Base-by-base conservation (phyloP, 2,113 vertebrate species). In the Lathamus discolor region DNA sequence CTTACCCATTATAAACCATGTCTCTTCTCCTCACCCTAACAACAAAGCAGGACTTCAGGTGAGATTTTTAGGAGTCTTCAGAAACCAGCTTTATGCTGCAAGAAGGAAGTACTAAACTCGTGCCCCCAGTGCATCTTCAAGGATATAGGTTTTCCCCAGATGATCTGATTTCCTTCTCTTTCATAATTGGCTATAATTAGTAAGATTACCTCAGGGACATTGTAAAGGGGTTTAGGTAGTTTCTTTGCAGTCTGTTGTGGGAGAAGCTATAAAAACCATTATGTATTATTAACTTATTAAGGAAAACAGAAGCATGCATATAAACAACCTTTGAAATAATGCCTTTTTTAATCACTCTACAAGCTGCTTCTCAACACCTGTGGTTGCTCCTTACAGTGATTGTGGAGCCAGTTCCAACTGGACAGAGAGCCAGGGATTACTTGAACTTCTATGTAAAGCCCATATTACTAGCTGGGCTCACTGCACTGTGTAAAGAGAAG, bases 401-500 rank as follows among this genome's bases (percentile, higher is more conserved):
- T 52, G 83, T 98, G 67, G 99, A 99, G 95, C 98, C 98, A 5
- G 88, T 99, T 96, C 98, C 98, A 17, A 46, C 86, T 85, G 98
- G 96, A 88, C 97, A 98, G 51, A 97, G 97, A 94, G 98, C 98
- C 20, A 97, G 97, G 74, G 98, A 99, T 95, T 99, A 99, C 97
- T 87, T 99, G 95, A 98, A 96, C 94, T 97, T 96, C 43, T 97
- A 97, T 25, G 97, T 99, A 23, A 99, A 96, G 72, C 98, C 99
- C 46, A 99, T 98, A 2, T 96, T 99, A 62, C 96, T 99, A 7
- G 92, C 86, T 17, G 99, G 99, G 94, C 99, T 99, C 81, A 98
- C 98, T 17, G 98, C 99, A 5, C 98, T 99, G 92, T 99, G 99
- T 97, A 99, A 98, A 68, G 97, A 97, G 88, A 99, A 99, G 96